Evolutionary conservation across 2,888 invertebrate species (phyloP).

Genomic region (Drosophila multiciliata): DNA sequence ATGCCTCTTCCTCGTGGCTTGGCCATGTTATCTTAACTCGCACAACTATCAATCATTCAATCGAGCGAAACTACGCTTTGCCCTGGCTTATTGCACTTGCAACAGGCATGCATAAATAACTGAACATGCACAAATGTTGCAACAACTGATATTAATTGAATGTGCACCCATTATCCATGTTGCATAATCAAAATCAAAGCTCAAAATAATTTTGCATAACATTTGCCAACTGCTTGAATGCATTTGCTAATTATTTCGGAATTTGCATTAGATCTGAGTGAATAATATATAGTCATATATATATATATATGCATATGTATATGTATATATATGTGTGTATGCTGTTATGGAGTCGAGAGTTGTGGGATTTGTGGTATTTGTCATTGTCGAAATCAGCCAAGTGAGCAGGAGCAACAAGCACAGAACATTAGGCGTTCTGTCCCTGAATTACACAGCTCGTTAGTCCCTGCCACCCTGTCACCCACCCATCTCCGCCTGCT

Average conservation of each 20-base stretch:
- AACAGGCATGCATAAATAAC: background rate
- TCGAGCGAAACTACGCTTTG: background rate
- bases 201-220: slow-evolving; percentile 29
- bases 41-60: background rate
- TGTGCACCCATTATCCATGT: slow-evolving; percentile 28
- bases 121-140: background rate
- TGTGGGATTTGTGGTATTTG: slow-evolving; percentile 21
- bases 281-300: slow-evolving; percentile 23
- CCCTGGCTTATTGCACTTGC: slow-evolving; percentile 1
- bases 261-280: slow-evolving; percentile 30
- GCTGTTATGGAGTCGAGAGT: background rate
- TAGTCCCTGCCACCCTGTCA: background rate
- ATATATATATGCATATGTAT: background rate
- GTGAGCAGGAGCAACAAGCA: slow-evolving; percentile 14
- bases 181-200: slow-evolving; percentile 53
- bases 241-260: slow-evolving; percentile 63
- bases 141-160: slow-evolving; percentile 40
- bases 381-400: slow-evolving; percentile 23
- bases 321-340: background rate
- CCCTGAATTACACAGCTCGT: slow-evolving; percentile 9
- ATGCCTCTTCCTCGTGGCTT: background rate
- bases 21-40: background rate
- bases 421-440: background rate
- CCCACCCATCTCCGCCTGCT: background rate
- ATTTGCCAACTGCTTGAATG: slow-evolving; percentile 50